Conservation (phyloP, 2,888 invertebrate genomes). For the Dicycla oo region DNA sequence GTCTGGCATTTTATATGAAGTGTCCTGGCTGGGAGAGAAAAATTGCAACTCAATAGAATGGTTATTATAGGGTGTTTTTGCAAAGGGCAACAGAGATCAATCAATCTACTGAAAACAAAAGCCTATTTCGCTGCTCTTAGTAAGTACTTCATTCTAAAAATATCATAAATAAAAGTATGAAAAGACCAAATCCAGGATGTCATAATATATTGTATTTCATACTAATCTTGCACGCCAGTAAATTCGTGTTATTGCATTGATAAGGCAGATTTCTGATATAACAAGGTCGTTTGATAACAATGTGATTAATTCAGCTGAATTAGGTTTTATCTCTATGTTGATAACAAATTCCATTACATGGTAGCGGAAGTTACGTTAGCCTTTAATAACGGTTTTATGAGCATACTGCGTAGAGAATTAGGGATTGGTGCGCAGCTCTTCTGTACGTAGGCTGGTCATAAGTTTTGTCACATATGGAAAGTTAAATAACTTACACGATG, state of each 20-base stretch:
- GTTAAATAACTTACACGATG: too few species aligned
- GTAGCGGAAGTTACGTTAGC: not conserved
- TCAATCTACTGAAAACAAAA: not conserved
- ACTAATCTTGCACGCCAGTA: slow-evolving; percentile 33
- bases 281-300: slow-evolving; percentile 58
- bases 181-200: not conserved
- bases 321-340: slow-evolving; percentile 15
- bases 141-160: not conserved
- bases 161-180: not conserved
- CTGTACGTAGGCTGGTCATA: too few species aligned
- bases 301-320: slow-evolving; percentile 34
- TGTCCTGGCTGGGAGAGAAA: slow-evolving; percentile 2
- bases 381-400: slow-evolving; percentile 1
- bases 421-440: not conserved
- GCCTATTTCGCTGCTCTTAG: not conserved
- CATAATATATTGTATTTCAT: slow-evolving; percentile 6
- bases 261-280: slow-evolving; percentile 43
- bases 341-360: slow-evolving; percentile 35
- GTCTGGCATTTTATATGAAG: slow-evolving; percentile 47
- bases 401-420: too few species aligned
- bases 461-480: too few species aligned
- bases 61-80: slow-evolving; percentile 3
- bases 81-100: not conserved
- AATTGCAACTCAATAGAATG: slow-evolving; percentile 35
- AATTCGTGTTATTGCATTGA: slow-evolving; percentile 35